These are phyloP conservation scores for Bellardia bayeri DNA, from an alignment of 2,888 invertebrate species.

Conservation along the genomic window DNA sequence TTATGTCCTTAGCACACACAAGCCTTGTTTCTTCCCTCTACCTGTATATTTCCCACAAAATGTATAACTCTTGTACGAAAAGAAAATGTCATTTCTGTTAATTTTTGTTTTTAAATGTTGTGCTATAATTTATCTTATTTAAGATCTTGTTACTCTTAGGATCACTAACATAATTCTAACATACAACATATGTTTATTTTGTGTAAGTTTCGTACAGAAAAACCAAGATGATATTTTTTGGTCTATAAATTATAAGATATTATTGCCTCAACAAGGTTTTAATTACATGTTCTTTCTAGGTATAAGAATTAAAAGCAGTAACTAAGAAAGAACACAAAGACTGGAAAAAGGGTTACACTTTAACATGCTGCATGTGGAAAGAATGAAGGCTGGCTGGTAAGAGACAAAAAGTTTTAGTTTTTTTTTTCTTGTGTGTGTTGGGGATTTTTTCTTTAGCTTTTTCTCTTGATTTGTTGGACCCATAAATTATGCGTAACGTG, in stretches of 20 bases:
- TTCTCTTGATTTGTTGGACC: conserved; percentile 63
- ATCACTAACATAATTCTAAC: conserved; percentile 71
- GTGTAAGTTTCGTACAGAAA: not conserved
- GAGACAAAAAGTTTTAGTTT: too few species aligned
- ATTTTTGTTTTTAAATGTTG: conserved; percentile 13
- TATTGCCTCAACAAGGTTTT: conserved; percentile 60
- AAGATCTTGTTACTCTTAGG: conserved; percentile 68
- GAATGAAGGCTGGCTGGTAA: conserved; percentile 71
- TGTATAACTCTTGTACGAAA: conserved; percentile 7
- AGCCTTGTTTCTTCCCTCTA: not conserved
- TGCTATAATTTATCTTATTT: conserved; percentile 66
- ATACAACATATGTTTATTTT: conserved; percentile 41
- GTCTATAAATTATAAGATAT: conserved; percentile 61
- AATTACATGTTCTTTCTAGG: conserved; percentile 64
- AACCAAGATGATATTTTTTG: conserved; percentile 4
- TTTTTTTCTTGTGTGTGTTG: conserved; percentile 74
- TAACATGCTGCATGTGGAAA: conserved; percentile 54
- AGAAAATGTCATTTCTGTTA: conserved; percentile 53
- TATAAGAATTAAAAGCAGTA: not conserved
- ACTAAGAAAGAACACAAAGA: conserved; percentile 9
- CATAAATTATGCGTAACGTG: conserved; percentile 83
- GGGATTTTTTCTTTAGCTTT: conserved; percentile 10
- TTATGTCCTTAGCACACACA: not conserved
- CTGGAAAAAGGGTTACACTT: conserved; percentile 40
- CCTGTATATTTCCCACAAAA: conserved; percentile 38